Evolutionary conservation across 2,797 vertebrate species (phyloP).

Genomic region (Diceros bicornis): DNA sequence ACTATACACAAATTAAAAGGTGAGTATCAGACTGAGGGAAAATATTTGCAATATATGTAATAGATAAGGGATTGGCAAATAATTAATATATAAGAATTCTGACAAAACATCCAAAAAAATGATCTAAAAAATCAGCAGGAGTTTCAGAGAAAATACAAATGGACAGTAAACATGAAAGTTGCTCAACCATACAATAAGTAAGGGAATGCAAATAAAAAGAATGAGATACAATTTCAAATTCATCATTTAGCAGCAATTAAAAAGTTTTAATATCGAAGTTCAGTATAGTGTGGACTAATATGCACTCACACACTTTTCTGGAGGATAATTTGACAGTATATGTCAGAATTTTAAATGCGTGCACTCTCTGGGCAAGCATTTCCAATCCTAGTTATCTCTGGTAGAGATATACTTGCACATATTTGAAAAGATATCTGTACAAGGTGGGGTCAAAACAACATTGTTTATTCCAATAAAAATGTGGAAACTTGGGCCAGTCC

Average conservation of each 20-base stretch:
- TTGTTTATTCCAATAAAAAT: background rate
- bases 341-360: background rate
- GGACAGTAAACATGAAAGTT: background rate
- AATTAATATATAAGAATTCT: background rate
- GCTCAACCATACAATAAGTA: background rate
- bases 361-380: background rate
- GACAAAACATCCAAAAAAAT: background rate
- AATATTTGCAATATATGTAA: background rate
- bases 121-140: background rate
- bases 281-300: background rate
- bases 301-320: background rate
- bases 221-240: background rate
- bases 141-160: background rate
- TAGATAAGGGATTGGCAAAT: background rate
- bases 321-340: background rate
- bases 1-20: background rate
- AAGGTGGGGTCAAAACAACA: background rate
- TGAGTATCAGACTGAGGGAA: background rate
- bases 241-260: background rate
- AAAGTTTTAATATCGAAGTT: background rate
- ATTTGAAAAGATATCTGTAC: background rate
- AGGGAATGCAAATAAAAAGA: background rate
- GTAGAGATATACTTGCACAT: background rate
- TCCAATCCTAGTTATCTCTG: background rate
- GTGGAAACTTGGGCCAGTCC: background rate